Evolutionary conservation across 2,797 vertebrate genomes (phyloP).

Genomic region (Premnoplex brunnescens): DNA sequence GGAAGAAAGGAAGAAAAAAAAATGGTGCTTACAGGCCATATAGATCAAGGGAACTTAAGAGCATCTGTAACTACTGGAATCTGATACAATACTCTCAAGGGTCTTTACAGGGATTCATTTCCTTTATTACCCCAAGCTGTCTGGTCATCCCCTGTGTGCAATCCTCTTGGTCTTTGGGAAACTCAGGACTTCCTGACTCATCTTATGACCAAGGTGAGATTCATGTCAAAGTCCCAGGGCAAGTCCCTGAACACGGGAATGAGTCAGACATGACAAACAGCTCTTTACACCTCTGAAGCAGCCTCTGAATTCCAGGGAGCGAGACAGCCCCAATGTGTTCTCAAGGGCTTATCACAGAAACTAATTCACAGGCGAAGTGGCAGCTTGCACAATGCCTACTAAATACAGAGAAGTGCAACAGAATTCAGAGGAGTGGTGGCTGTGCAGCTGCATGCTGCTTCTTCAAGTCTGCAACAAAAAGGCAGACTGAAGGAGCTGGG

Average conservation of each 20-base stretch:
- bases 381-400: conserved; percentile 15
- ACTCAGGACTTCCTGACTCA: not conserved
- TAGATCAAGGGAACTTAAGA: not conserved
- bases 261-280: not conserved
- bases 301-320: not conserved
- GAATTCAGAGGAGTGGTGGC: not conserved
- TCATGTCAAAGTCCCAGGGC: not conserved
- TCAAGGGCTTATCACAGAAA: conserved; percentile 7
- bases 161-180: not conserved
- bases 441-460: not conserved
- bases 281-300: not conserved
- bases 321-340: not conserved
- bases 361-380: not conserved
- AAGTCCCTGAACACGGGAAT: not conserved
- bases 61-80: not conserved
- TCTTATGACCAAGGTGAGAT: not conserved
- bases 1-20: not conserved
- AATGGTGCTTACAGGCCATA: not conserved
- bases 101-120: not conserved
- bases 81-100: not conserved
- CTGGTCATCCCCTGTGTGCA: not conserved
- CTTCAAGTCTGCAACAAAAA: not conserved
- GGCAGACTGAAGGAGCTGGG: not conserved
- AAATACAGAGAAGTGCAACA: not conserved
- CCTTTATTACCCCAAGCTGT: not conserved